phyloP scores from a whole-genome alignment of 2,888 invertebrate species.

The Diarsia brunnea region DNA sequence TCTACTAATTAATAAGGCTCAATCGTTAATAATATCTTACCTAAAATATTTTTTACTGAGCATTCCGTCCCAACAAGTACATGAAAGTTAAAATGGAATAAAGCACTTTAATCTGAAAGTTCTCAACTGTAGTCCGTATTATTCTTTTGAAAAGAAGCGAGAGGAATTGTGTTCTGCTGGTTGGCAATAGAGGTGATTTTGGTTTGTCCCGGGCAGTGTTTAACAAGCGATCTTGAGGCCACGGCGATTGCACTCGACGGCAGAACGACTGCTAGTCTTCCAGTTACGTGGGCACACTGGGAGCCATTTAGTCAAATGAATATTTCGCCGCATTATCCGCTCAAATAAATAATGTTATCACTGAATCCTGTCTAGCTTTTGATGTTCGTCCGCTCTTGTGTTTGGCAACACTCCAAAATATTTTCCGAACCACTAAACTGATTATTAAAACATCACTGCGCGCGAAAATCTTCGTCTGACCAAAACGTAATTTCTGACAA shows the following conservation, averaged over 20 bases:
- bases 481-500: slow-evolving; percentile 11
- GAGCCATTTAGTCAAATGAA: slow-evolving; percentile 66
- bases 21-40: neutral
- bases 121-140: slow-evolving; percentile 67
- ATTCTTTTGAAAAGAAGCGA: slow-evolving; percentile 61
- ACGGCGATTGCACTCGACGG: slow-evolving; percentile 70
- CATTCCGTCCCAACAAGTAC: slow-evolving; percentile 69
- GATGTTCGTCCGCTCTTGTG: slow-evolving; percentile 17
- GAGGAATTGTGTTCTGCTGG: slow-evolving; percentile 45
- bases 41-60: slow-evolving; percentile 24
- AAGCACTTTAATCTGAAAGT: slow-evolving; percentile 76
- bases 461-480: slow-evolving; percentile 34
- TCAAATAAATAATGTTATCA: slow-evolving; percentile 33
- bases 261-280: slow-evolving; percentile 65
- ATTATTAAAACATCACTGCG: slow-evolving; percentile 37
- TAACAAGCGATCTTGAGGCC: slow-evolving; percentile 75
- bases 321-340: slow-evolving; percentile 50
- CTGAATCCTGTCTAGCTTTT: slow-evolving; percentile 30
- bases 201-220: slow-evolving; percentile 45
- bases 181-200: slow-evolving; percentile 62
- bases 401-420: slow-evolving; percentile 55
- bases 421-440: slow-evolving; percentile 57
- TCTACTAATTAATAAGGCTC: slow-evolving; percentile 14
- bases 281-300: slow-evolving; percentile 51
- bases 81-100: slow-evolving; percentile 75